Evolutionary conservation across 2,797 vertebrate genomes (phyloP).

Genomic region (Lutra lutra): DNA sequence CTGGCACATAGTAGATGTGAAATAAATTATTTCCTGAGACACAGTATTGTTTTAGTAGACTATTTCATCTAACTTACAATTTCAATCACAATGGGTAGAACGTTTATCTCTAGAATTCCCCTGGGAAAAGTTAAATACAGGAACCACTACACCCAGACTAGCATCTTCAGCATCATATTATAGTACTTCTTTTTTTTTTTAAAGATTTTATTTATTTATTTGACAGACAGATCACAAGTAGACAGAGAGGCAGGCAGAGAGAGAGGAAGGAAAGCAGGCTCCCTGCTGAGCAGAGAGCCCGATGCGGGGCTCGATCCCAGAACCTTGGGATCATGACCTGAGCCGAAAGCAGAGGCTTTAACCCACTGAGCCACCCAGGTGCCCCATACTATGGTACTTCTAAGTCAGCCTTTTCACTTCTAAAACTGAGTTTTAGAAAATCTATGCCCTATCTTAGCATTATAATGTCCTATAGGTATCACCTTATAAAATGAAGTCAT

Average conservation of each 20-base stretch:
- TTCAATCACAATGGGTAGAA: conserved; percentile 18
- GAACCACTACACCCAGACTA: neutral
- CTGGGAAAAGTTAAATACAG: conserved; percentile 48
- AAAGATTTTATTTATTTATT: too few species aligned
- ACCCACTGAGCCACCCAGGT: too few species aligned
- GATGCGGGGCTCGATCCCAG: too few species aligned
- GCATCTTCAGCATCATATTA: neutral
- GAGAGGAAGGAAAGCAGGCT: too few species aligned
- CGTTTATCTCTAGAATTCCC: conserved; percentile 25
- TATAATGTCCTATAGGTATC: neutral
- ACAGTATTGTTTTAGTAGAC: conserved; percentile 30
- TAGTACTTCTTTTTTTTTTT: neutral
- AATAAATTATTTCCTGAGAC: conserved; percentile 40
- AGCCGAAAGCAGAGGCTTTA: too few species aligned
- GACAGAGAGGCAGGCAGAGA: too few species aligned
- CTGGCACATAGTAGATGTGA: neutral
- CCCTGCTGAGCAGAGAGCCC: too few species aligned
- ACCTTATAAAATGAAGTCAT: conserved; percentile 31
- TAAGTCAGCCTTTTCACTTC: neutral
- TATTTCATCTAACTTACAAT: neutral
- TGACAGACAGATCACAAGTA: too few species aligned
- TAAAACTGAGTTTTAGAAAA: conserved; percentile 19
- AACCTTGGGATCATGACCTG: too few species aligned
- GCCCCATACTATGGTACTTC: neutral
- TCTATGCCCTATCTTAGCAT: neutral